These are phyloP conservation scores for Ecliptopera silaceata DNA, from an alignment of 2,888 invertebrate species.

Conservation along the genomic window DNA sequence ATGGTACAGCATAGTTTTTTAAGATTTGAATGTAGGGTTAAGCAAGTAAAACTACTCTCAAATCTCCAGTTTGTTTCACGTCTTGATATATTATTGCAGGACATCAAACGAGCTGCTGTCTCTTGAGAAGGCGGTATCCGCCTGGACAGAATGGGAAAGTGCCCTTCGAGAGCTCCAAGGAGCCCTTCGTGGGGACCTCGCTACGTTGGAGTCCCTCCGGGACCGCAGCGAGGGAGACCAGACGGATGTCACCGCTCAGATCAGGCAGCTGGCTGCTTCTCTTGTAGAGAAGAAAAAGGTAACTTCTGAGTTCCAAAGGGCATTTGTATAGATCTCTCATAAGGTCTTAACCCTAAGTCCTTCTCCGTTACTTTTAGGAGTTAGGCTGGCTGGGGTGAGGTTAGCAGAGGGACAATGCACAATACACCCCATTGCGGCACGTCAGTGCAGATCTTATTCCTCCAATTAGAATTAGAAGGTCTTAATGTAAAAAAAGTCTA, in stretches of 20 bases:
- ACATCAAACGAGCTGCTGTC: slow-evolving; percentile 88
- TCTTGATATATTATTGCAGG: slow-evolving; percentile 64
- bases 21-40: too few species aligned
- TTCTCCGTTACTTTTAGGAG: too few species aligned
- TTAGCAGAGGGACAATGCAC: too few species aligned
- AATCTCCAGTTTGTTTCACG: not conserved
- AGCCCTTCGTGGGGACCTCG: slow-evolving; percentile 87
- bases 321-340: too few species aligned
- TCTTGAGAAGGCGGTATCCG: slow-evolving; percentile 87
- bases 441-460: too few species aligned
- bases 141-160: slow-evolving; percentile 90
- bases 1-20: too few species aligned
- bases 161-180: slow-evolving; percentile 90
- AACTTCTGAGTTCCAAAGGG: not conserved
- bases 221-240: slow-evolving; percentile 85
- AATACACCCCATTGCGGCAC: too few species aligned
- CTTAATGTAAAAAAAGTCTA: too few species aligned
- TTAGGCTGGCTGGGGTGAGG: too few species aligned
- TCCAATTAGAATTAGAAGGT: too few species aligned
- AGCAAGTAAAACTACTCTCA: too few species aligned
- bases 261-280: slow-evolving; percentile 84
- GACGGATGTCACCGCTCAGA: slow-evolving; percentile 81
- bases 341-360: too few species aligned
- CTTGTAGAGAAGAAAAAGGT: slow-evolving; percentile 73
- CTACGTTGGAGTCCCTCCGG: slow-evolving; percentile 69